A percentile compares a stretch with the other conserved stretches of the same genome.
phyloP scores from a whole-genome alignment of 2,888 invertebrate species.

The Caenorhabditis sinica region DNA sequence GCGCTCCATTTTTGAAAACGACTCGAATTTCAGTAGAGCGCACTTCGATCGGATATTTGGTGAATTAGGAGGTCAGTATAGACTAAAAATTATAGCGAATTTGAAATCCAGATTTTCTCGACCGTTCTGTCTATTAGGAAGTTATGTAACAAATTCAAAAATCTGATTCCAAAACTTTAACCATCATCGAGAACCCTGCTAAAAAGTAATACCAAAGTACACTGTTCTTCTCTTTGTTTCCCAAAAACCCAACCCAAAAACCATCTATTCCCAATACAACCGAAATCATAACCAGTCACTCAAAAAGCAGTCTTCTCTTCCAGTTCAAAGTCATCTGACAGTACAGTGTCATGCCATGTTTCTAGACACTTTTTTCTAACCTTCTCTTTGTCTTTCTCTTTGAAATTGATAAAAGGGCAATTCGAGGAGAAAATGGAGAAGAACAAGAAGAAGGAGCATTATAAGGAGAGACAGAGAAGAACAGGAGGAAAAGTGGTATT shows the following conservation, averaged over 20 bases:
- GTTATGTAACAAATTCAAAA: no score
- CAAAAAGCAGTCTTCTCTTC: not conserved
- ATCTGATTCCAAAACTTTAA: no score
- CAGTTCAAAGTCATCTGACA: slow-evolving; percentile 32
- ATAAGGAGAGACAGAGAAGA: slow-evolving; percentile 1
- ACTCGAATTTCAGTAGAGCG: no score
- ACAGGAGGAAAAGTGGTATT: not conserved
- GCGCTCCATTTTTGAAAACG: no score
- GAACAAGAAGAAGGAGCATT: slow-evolving; percentile 6
- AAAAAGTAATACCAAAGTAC: not conserved
- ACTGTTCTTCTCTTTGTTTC: not conserved
- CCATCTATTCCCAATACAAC: not conserved
- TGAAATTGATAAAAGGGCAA: slow-evolving; percentile 36
- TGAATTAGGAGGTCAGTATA: no score
- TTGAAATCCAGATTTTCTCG: no score
- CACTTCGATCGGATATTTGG: no score
- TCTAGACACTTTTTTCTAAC: slow-evolving; percentile 18
- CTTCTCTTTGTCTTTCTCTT: slow-evolving; percentile 8
- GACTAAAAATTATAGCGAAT: no score
- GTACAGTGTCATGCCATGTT: slow-evolving; percentile 24
- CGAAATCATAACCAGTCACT: slow-evolving; percentile 8
- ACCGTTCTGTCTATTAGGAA: no score
- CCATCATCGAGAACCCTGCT: no score
- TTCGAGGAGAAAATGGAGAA: not conserved
- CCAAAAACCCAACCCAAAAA: not conserved